Conservation (phyloP, 2,113 vertebrate genomes). For the Maccullochella peelii region DNA sequence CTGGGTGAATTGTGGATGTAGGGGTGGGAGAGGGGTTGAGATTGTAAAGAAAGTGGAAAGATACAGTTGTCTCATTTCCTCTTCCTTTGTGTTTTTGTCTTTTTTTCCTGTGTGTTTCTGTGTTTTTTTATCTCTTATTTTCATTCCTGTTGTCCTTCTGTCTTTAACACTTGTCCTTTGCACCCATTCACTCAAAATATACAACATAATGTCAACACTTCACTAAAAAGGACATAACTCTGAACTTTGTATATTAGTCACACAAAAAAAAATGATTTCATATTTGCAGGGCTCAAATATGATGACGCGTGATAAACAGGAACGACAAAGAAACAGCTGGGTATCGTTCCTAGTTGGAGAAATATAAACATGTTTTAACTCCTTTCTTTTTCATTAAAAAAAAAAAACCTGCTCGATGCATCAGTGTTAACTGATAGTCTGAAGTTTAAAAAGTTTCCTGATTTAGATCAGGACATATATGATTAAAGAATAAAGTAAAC, state of each 20-base stretch:
- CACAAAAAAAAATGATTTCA: neutral
- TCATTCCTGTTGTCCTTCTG: neutral
- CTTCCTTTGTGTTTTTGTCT: neutral
- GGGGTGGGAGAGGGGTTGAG: slow-evolving; percentile 2
- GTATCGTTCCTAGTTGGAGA: neutral
- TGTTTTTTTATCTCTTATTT: neutral
- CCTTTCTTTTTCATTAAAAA: too few relatives aligned
- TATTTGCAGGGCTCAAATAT: neutral
- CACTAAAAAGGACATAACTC: neutral
- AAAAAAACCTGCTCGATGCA: neutral
- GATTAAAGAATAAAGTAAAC: neutral
- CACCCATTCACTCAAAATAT: neutral
- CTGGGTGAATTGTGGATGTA: slow-evolving; percentile 47
- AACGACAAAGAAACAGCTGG: neutral
- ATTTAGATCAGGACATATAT: neutral
- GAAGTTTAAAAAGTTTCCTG: neutral
- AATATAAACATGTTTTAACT: neutral
- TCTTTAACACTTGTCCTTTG: neutral
- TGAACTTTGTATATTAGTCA: neutral
- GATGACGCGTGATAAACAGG: neutral
- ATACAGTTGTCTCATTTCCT: neutral
- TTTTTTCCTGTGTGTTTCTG: neutral
- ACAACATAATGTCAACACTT: neutral
- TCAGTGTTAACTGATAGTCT: neutral
- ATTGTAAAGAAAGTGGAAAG: slow-evolving; percentile 12